Evolutionary conservation across 2,888 invertebrate species (phyloP), one percentile per base, ranked within the genome.

Genomic region (Napeogenes inachia): DNA sequence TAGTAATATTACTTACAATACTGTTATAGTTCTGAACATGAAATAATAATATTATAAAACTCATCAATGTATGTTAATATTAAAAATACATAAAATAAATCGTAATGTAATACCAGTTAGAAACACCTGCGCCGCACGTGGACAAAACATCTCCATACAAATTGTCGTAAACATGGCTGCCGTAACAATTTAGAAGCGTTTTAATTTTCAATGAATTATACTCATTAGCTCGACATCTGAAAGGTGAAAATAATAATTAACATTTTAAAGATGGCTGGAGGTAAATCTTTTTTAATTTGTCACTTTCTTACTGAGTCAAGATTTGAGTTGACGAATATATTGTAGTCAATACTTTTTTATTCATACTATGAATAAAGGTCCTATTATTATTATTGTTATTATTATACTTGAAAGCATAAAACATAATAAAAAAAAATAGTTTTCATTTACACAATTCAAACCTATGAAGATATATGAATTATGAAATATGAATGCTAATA

Each of bases 131-230:
- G 45, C 63, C 73, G 65, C 75, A 73, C 71, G 73, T 73, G 74
- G 75, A 75, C 75, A 71, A 75, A 75, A 74, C 73, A 73, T 73
- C 76, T 73, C 73, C 78, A 62, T 60, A 74, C 73, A 75, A 77
- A 76, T 76, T 77, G 68, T 63, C 64, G 58, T 63, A 64, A 61
- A 57, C 57, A 62, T 62, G 66, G 66, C 66, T 58, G 62, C 66
- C 58, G 53, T 64, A 62, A 62, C 56, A 64, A 63, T 68, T 68
- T 68, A 67, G 68, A 65, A 63, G 35, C 4, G 65, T 67, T 68
- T 71, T 70, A 70, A 68, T 72, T 70, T 59, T 61, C 67, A 65
- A 70, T 68, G 70, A 71, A 70, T 70, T 71, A 70, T 65, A 65
- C 64, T 66, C 60, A 67, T 69, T 65, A 62, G 63, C 50, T 62